Evolutionary conservation across 2,888 invertebrate genomes (phyloP).

Genomic region (Amphipoea lucens): DNA sequence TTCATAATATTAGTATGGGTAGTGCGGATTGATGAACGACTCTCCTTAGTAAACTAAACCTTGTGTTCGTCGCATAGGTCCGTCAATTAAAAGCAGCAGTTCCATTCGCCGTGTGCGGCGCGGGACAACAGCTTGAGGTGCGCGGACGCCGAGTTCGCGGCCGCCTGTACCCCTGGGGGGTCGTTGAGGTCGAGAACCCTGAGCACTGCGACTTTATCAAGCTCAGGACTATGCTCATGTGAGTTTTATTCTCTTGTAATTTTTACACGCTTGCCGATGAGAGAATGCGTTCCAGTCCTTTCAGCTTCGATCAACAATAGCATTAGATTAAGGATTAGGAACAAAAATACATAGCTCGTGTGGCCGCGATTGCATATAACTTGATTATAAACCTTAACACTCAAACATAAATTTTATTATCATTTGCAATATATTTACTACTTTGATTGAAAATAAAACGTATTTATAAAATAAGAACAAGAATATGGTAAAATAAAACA

Average conservation of each 20-base stretch:
- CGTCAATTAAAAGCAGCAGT: slow-evolving; percentile 97
- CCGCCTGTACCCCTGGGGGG: slow-evolving; percentile 99
- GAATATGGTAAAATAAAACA: too few species aligned
- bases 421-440: too few species aligned
- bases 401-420: too few species aligned
- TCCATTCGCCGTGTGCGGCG: slow-evolving; percentile 99
- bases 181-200: slow-evolving; percentile 99
- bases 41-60: background rate
- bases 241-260: slow-evolving; percentile 66
- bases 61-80: slow-evolving; percentile 87
- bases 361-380: background rate
- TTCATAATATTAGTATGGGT: background rate
- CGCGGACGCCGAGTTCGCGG: slow-evolving; percentile 98
- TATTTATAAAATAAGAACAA: too few species aligned
- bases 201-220: slow-evolving; percentile 99
- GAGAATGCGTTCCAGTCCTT: too few species aligned
- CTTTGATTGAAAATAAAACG: too few species aligned
- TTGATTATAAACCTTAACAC: background rate
- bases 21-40: background rate
- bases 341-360: too few species aligned
- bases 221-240: slow-evolving; percentile 98
- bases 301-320: too few species aligned
- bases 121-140: slow-evolving; percentile 98
- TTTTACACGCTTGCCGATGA: background rate
- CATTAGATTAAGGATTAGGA: too few species aligned